Base-by-base conservation (phyloP, 2,797 vertebrate species). In the Emydoidea blandingii region DNA sequence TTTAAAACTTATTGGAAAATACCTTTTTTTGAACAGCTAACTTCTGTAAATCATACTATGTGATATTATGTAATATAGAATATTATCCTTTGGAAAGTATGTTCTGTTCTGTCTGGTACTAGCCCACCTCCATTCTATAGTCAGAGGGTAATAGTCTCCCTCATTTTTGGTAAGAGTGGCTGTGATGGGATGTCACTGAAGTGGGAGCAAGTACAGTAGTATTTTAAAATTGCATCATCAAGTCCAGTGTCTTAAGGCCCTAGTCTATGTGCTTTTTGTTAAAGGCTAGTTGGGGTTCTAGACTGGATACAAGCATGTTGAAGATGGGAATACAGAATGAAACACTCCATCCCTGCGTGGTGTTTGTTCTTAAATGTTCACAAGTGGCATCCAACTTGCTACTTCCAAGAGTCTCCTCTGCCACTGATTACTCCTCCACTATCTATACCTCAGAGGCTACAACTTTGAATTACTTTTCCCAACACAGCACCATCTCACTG, bases 401-500 rank as follows among this genome's bases (percentile, higher is more conserved):
- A 19, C 57, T 83, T 9, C 74, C 16, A 15, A 19, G 25, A 34
- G n/a, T 18, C 14, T 29, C n/a, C 21, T 29, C 2, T 1, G 3
- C 3, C 1, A 0, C 9, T 81, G 14, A 6, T 49, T n/a, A 3
- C 23, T 21, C 37, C 12, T 37, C 76, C 3, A 11, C 50, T 62
- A 3, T 78, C 6, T 2, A 80, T 68, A 9, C 4, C 4, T 56
- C 0, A 0, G 44, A n/a, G 37, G 21, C 25, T 37, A 41, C 74
- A 80, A 12, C 31, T 78, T 89, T 78, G 79, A 37, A 15, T 10
- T 83, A 16, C 57, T 1, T 78, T 15, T 82, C 72, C 25, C 23
- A 27, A 15, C 68, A 79, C 23, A 56, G 10, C 2, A 0, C 52
- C 5, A 37, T 78, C 88, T 54, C 68, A 41, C n/a, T 4, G 1